Conservation (phyloP, 2,888 invertebrate species). For the Xestia sexstrigata region DNA sequence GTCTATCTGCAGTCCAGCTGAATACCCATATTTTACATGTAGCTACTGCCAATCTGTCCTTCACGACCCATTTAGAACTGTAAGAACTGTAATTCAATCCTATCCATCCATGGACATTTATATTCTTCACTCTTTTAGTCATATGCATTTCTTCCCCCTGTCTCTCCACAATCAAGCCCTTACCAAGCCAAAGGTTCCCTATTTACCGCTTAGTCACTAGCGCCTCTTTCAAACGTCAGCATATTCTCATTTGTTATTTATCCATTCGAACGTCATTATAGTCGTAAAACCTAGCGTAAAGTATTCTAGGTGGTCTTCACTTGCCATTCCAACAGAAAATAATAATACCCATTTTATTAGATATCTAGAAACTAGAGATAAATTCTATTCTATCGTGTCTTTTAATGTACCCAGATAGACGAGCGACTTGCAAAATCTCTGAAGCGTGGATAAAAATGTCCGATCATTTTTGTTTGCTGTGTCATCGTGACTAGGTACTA, state of each 20-base stretch:
- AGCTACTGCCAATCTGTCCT: too few relatives aligned
- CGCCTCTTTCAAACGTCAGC: neutral
- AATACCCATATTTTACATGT: too few relatives aligned
- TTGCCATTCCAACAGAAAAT: constrained; percentile 1
- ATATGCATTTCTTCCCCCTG: too few relatives aligned
- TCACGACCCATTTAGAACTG: too few relatives aligned
- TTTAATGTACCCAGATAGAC: constrained; percentile 10
- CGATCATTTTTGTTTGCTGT: neutral
- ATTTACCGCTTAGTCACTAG: neutral
- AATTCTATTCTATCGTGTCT: neutral
- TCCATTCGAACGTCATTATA: neutral
- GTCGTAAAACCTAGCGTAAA: neutral
- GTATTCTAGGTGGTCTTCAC: neutral
- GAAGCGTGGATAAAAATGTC: neutral
- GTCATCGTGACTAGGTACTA: neutral
- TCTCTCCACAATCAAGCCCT: too few relatives aligned
- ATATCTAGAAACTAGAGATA: constrained; percentile 8
- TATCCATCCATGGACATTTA: too few relatives aligned
- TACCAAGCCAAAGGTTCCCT: neutral
- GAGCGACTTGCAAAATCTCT: neutral
- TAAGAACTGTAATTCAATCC: too few relatives aligned
- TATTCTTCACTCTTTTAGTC: too few relatives aligned
- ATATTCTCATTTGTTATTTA: neutral
- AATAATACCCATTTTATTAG: neutral
- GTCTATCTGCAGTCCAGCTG: too few relatives aligned